A percentile compares a stretch with the other conserved stretches of the same genome.
Conservation (phyloP, 2,113 vertebrate species). For the Eolophus roseicapilla region DNA sequence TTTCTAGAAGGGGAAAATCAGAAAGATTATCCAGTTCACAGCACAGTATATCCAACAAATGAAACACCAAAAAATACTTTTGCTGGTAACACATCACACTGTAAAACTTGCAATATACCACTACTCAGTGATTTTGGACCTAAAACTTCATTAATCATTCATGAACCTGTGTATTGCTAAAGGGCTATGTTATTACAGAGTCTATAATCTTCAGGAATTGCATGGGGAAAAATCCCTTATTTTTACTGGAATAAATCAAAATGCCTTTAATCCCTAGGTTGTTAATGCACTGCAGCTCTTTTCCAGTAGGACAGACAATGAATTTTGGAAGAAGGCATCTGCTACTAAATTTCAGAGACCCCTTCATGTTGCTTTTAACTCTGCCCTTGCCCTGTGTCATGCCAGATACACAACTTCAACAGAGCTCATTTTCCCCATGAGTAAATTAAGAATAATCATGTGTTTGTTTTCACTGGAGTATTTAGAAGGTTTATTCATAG, state of each 20-base stretch:
- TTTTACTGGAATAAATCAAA: constrained; percentile 16
- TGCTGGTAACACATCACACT: constrained; percentile 32
- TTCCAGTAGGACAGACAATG: not conserved
- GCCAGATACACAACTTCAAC: not conserved
- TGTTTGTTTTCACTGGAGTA: fast-evolving
- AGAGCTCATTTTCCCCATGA: not conserved
- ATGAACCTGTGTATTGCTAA: constrained; percentile 29
- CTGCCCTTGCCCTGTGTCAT: not conserved
- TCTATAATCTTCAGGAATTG: not conserved
- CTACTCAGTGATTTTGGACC: constrained; percentile 48
- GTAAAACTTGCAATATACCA: constrained; percentile 12
- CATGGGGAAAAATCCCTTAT: not conserved
- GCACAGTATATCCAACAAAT: constrained; percentile 22
- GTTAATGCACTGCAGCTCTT: not conserved
- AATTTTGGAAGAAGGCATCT: not conserved
- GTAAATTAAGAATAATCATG: not conserved
- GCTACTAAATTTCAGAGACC: not conserved
- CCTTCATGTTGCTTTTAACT: not conserved
- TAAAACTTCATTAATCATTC: constrained; percentile 61
- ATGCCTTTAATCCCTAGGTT: not conserved
- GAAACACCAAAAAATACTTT: constrained; percentile 18
- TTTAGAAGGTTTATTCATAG: not conserved
- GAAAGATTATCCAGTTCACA: constrained; percentile 50
- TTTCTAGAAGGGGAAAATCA: not conserved
- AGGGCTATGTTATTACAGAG: not conserved